Evolutionary conservation across 2,113 vertebrate species (phyloP).

Genomic region (Trichomycterus rosablanca): DNA sequence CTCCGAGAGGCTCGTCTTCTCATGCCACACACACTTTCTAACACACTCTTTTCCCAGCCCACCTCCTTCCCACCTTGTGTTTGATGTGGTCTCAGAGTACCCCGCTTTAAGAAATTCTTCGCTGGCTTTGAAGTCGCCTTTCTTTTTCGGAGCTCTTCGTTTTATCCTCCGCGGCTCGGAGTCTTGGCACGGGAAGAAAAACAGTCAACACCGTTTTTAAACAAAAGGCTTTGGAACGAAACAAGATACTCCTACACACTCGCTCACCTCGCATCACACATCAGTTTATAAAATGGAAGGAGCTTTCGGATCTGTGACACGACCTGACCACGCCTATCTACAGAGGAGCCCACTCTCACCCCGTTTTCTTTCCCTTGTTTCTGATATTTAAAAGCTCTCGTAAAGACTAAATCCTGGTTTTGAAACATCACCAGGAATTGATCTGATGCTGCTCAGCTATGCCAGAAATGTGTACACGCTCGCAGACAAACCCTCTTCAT

Average conservation of each 20-base stretch:
- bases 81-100: conserved; percentile 72
- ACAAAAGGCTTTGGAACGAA: conserved; percentile 40
- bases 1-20: conserved; percentile 44
- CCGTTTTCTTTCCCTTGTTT: not conserved
- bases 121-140: conserved; percentile 64
- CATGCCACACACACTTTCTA: conserved; percentile 33
- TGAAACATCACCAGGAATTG: conserved; percentile 48
- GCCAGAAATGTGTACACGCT: conserved; percentile 51
- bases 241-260: conserved; percentile 54
- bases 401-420: conserved; percentile 49
- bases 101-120: conserved; percentile 65
- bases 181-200: conserved; percentile 42
- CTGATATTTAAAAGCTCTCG: conserved; percentile 28
- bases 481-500: not conserved
- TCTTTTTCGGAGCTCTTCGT: conserved; percentile 43
- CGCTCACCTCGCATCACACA: conserved; percentile 53
- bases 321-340: not conserved
- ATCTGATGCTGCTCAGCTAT: conserved; percentile 24
- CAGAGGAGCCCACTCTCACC: not conserved
- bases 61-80: conserved; percentile 41
- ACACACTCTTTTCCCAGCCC: conserved; percentile 28
- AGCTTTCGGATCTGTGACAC: not conserved
- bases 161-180: conserved; percentile 58
- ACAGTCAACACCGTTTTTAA: not conserved
- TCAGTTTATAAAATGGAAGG: conserved; percentile 41